Base-by-base conservation (phyloP, 2,113 vertebrate species). In the Pachycephala philippinensis region DNA sequence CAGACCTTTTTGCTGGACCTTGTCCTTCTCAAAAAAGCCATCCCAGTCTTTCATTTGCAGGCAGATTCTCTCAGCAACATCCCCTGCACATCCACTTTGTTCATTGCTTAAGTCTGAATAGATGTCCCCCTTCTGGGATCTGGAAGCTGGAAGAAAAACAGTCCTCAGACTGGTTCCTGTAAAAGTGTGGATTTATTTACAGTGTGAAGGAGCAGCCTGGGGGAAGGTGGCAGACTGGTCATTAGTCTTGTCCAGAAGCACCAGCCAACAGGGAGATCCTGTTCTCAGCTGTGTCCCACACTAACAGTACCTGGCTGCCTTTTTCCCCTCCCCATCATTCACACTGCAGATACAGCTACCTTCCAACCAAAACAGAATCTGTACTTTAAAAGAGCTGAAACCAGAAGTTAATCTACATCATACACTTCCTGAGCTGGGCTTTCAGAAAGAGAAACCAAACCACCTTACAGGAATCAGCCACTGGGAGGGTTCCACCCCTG, bases 401-500 rank as follows among this genome's bases (percentile, higher is more conserved):
- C 6, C 15, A 49, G 28, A 78, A 80, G 37, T 77, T 66, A 8
- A 28, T n/a, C 21, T 50, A 10, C 0, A 0, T 75, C 19, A 11
- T n/a, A 17, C 7, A 13, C 6, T 23, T 13, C 30, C 1, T 5
- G 47, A 40, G 13, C 24, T 11, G 44, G 49, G 12, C 49, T 87
- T 91, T 76, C 27, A 37, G 47, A 27, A 75, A 49, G 39, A 56
- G 44, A 33, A 19, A 1, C 7, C 13, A 26, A n/a, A 37, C 11
- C 1, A 10, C 15, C 13, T 75, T 30, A 47, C 12, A 19, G 0
- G 2, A 57, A 59, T 68, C 63, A 76, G 13, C 2, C 17, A 1
- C 16, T 15, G 24, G 11, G 12, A 74, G 15, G 37, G 35, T 39
- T n/a, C 42, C 3, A 2, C 3, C 49, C 35, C 39, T 19, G 33